Evolutionary conservation across 2,797 vertebrate genomes (phyloP).

Genomic region (Characodon lateralis): DNA sequence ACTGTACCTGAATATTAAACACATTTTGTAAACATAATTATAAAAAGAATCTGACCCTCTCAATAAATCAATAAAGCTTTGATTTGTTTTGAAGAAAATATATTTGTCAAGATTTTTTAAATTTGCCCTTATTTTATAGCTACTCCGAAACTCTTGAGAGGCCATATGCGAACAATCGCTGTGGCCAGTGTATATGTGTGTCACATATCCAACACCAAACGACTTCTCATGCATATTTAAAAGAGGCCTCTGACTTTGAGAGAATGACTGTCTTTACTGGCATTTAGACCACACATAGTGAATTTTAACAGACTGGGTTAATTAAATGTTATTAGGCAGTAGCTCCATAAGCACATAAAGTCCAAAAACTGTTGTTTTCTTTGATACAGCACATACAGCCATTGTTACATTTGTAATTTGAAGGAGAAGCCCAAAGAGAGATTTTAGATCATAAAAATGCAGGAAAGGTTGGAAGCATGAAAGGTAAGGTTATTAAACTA

Average conservation of each 20-base stretch:
- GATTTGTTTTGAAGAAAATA: background rate
- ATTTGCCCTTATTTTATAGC: background rate
- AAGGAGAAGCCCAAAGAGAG: background rate
- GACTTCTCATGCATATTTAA: background rate
- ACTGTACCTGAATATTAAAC: background rate
- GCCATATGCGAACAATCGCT: background rate
- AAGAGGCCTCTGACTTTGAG: background rate
- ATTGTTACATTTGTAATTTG: background rate
- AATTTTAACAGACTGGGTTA: background rate
- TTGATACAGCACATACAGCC: background rate
- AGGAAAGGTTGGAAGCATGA: slow-evolving; percentile 6
- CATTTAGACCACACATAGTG: background rate
- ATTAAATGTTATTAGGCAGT: background rate
- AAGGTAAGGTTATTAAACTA: slow-evolving; percentile 38
- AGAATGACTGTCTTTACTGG: background rate
- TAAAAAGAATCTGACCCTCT: background rate
- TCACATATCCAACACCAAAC: background rate
- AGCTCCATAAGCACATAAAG: background rate
- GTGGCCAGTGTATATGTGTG: background rate
- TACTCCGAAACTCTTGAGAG: background rate
- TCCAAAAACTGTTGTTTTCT: background rate
- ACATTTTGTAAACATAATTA: background rate
- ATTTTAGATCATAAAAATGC: background rate
- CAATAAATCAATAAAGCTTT: background rate
- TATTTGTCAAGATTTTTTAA: background rate